phyloP scores from a whole-genome alignment of 2,888 invertebrate species.

The Anodontia alba region DNA sequence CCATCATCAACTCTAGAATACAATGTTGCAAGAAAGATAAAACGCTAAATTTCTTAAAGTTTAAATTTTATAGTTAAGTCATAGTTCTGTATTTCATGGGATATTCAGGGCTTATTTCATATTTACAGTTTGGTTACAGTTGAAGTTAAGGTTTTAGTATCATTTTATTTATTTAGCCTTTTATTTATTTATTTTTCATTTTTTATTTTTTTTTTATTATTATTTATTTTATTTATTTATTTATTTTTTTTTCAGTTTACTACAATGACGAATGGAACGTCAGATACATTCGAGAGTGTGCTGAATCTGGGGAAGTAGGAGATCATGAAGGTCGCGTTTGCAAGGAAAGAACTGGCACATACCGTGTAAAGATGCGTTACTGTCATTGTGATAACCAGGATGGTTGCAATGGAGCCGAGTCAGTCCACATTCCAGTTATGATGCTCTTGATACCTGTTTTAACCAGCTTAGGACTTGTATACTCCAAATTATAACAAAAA shows the following conservation, averaged over 20 bases:
- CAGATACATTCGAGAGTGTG: conserved; percentile 84
- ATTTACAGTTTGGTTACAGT: too few relatives aligned
- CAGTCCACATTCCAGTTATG: conserved; percentile 43
- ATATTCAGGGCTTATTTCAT: too few relatives aligned
- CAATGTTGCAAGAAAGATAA: too few relatives aligned
- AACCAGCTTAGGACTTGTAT: conserved; percentile 16
- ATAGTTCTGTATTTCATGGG: too few relatives aligned
- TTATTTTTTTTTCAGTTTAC: conserved; percentile 75
- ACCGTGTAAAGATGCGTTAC: conserved; percentile 82
- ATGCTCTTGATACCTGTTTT: conserved; percentile 48
- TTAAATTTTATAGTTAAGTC: too few relatives aligned
- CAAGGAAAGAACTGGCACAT: conserved; percentile 83
- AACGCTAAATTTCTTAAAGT: too few relatives aligned
- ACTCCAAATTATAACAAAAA: not conserved
- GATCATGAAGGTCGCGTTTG: conserved; percentile 83
- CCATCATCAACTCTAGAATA: too few relatives aligned
- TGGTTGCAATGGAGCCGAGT: conserved; percentile 81
- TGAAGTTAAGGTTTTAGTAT: too few relatives aligned
- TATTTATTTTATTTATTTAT: too few relatives aligned
- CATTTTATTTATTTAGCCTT: too few relatives aligned
- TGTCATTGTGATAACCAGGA: conserved; percentile 85
- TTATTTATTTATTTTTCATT: too few relatives aligned
- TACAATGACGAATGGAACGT: conserved; percentile 83
- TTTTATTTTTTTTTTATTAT: too few relatives aligned
- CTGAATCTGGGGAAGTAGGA: conserved; percentile 82